Evolutionary conservation across 2,888 invertebrate species (phyloP).

Genomic region (Nymphalis c-album): DNA sequence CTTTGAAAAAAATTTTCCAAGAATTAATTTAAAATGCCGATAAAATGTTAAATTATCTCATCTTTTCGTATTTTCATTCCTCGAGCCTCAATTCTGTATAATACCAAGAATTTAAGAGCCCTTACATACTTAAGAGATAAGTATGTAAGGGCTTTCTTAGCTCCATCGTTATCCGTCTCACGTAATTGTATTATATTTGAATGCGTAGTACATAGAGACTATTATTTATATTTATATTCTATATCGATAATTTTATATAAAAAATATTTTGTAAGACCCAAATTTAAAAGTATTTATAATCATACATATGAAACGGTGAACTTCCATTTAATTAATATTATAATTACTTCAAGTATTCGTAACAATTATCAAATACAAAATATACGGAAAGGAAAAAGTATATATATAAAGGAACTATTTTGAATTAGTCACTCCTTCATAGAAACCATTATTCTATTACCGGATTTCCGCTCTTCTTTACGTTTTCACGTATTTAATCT

Average conservation of each 20-base stretch:
- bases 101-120: constrained; percentile 5
- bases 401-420: constrained; percentile 3
- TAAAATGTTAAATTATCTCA: not conserved
- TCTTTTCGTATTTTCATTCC: not conserved
- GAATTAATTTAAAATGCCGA: too few relatives aligned
- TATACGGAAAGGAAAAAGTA: too few relatives aligned
- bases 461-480: constrained; percentile 33
- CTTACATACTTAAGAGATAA: constrained; percentile 14
- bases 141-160: constrained; percentile 19
- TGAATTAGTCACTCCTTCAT: constrained; percentile 20
- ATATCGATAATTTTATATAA: constrained; percentile 15
- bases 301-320: too few relatives aligned
- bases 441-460: constrained; percentile 35
- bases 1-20: too few relatives aligned
- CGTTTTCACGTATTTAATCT: constrained; percentile 30
- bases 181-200: constrained; percentile 70
- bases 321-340: too few relatives aligned
- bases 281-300: not conserved
- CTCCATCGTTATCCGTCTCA: constrained; percentile 57
- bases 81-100: not conserved
- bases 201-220: constrained; percentile 25
- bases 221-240: constrained; percentile 19
- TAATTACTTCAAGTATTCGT: too few relatives aligned
- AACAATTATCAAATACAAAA: too few relatives aligned
- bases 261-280: constrained; percentile 2